Percentiles rank a stretch among this genome's conserved stretches.
Conservation (phyloP, 1,140 invertebrate genomes). For the Ectropis grisescens region DNA sequence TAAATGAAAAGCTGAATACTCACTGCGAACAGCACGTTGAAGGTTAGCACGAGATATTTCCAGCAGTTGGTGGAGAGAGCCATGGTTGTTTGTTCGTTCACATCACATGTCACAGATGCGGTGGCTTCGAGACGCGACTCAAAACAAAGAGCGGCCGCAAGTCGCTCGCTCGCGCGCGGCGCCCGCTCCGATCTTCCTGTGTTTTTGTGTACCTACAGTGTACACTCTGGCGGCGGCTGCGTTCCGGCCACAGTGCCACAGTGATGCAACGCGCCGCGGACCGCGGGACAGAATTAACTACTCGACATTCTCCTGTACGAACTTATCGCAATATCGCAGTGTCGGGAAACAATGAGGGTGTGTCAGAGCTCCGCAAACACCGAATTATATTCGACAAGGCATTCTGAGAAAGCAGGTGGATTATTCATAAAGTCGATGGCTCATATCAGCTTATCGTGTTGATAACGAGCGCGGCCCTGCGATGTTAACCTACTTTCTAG, state of each 20-base stretch:
- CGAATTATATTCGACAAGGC: too few relatives aligned
- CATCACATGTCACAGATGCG: conserved; percentile 57
- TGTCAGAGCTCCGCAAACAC: too few relatives aligned
- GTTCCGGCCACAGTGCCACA: conserved; percentile 26
- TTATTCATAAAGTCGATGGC: too few relatives aligned
- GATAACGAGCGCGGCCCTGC: too few relatives aligned
- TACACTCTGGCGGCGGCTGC: too few relatives aligned
- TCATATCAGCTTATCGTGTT: too few relatives aligned
- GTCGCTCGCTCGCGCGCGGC: conserved; percentile 17
- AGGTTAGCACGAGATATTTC: conserved; percentile 64
- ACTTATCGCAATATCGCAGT: conserved; percentile 21
- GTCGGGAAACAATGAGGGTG: conserved; percentile 16
- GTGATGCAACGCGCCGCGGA: conserved; percentile 45
- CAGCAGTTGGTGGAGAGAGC: conserved; percentile 60
- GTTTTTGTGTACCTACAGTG: conserved; percentile 44
- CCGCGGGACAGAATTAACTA: conserved; percentile 44
- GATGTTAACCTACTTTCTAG: too few relatives aligned
- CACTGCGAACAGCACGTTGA: conserved; percentile 61
- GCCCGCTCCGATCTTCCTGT: conserved; percentile 54
- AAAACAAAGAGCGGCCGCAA: conserved; percentile 52
- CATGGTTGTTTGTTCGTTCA: conserved; percentile 50
- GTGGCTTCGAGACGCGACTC: conserved; percentile 39
- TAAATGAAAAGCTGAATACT: conserved; percentile 31
- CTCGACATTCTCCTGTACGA: conserved; percentile 33
- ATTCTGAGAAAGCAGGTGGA: too few relatives aligned